Conservation (phyloP, 2,113 vertebrate species). For the Anarrhichthys ocellatus region DNA sequence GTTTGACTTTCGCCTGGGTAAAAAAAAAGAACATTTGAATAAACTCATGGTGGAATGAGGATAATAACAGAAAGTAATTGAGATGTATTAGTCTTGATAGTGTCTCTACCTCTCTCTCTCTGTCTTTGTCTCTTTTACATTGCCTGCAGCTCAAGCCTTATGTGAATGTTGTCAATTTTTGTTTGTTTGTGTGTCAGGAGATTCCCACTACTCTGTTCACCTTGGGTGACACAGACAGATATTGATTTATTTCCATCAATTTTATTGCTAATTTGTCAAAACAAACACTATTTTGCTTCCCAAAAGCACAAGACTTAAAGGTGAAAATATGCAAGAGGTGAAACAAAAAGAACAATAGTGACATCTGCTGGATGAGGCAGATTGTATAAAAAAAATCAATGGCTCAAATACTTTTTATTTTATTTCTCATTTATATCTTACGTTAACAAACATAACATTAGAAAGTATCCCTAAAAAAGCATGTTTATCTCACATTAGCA, state of each 20-base stretch:
- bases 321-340: neutral
- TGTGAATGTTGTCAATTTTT: neutral
- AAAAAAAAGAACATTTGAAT: neutral
- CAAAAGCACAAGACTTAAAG: neutral
- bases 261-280: neutral
- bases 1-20: neutral
- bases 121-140: neutral
- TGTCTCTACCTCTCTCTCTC: neutral
- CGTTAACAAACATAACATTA: constrained; percentile 64
- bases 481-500: constrained; percentile 58
- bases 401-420: constrained; percentile 26
- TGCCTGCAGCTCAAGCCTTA: neutral
- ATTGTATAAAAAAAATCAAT: constrained; percentile 4
- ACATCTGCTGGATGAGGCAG: constrained; percentile 61
- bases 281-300: neutral
- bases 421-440: constrained; percentile 66
- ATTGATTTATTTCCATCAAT: neutral
- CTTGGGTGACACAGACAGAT: neutral
- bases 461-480: constrained; percentile 57
- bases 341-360: constrained; percentile 35
- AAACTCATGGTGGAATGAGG: constrained; percentile 4
- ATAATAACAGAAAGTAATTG: constrained; percentile 27
- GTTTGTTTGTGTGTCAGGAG: neutral
- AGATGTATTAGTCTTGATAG: constrained; percentile 12
- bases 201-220: neutral